Evolutionary conservation across 2,888 invertebrate genomes (phyloP).

Genomic region (Heliconius hortense): DNA sequence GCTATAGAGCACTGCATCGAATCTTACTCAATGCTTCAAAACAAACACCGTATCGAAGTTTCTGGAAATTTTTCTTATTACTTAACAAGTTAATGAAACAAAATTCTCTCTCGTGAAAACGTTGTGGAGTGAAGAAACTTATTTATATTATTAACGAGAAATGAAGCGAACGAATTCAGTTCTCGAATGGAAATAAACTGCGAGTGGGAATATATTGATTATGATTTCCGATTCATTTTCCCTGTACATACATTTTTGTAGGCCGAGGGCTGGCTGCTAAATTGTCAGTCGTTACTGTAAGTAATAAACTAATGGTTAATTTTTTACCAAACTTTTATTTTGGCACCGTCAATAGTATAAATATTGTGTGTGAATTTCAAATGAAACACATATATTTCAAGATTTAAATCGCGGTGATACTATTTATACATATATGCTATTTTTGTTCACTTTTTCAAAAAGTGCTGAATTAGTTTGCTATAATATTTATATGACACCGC

Average conservation of each 20-base stretch:
- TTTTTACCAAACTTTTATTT: background rate
- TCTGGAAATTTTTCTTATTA: constrained; percentile 30
- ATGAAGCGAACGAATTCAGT: constrained; percentile 33
- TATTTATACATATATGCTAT: no score
- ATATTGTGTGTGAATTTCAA: background rate
- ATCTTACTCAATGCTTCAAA: constrained; percentile 34
- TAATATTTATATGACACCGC: no score
- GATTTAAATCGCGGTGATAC: no score
- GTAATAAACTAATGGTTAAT: background rate
- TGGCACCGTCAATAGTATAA: background rate
- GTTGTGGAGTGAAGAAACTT: constrained; percentile 39
- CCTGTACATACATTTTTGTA: constrained; percentile 3
- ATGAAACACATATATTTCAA: no score
- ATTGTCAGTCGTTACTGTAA: background rate
- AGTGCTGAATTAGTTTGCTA: no score
- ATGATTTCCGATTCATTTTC: constrained; percentile 30
- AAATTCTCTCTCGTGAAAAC: constrained; percentile 41
- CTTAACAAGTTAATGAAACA: constrained; percentile 37
- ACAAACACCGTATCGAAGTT: constrained; percentile 30
- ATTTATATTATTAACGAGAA: constrained; percentile 36
- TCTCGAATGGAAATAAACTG: constrained; percentile 31
- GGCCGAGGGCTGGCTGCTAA: background rate
- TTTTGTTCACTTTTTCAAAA: no score
- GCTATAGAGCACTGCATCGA: constrained; percentile 27
- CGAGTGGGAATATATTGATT: constrained; percentile 32